Conservation (phyloP, 2,888 invertebrate genomes). For the Seira sanloemensis region DNA sequence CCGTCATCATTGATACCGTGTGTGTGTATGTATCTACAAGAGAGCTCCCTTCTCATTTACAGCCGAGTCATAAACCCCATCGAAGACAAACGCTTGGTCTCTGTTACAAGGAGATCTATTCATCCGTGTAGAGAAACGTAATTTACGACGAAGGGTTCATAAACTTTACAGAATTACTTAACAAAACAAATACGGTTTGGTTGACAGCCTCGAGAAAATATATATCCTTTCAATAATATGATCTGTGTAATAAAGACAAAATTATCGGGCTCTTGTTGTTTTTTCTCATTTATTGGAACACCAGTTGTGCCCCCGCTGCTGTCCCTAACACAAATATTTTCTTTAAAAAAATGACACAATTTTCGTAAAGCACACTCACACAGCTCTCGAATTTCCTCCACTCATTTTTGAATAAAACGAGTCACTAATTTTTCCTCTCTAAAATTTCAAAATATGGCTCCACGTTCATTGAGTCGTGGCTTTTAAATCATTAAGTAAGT, state of each 20-base stretch:
- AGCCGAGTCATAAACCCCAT: constrained; percentile 10
- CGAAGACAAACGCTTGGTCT: neutral
- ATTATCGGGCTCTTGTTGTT: constrained; percentile 48
- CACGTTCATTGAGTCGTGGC: no score
- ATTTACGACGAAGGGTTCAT: constrained; percentile 6
- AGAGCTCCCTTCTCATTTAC: neutral
- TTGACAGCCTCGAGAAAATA: constrained; percentile 41
- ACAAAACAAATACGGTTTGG: constrained; percentile 10
- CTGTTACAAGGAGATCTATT: neutral
- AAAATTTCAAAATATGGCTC: no score
- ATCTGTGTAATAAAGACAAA: constrained; percentile 7
- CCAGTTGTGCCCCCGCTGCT: neutral
- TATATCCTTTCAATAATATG: constrained; percentile 18
- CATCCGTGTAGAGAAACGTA: neutral
- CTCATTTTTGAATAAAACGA: no score
- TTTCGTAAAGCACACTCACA: no score
- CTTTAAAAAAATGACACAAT: constrained; percentile 38
- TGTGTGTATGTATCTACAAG: constrained; percentile 6
- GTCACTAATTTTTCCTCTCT: no score
- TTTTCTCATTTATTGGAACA: constrained; percentile 14
- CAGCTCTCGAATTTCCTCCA: no score
- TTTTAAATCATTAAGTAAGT: no score
- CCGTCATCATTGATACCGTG: no score
- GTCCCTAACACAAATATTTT: constrained; percentile 40
- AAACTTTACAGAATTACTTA: constrained; percentile 18